phyloP scores from a whole-genome alignment of 2,797 vertebrate species.

The Coranthus polyacanthus region DNA sequence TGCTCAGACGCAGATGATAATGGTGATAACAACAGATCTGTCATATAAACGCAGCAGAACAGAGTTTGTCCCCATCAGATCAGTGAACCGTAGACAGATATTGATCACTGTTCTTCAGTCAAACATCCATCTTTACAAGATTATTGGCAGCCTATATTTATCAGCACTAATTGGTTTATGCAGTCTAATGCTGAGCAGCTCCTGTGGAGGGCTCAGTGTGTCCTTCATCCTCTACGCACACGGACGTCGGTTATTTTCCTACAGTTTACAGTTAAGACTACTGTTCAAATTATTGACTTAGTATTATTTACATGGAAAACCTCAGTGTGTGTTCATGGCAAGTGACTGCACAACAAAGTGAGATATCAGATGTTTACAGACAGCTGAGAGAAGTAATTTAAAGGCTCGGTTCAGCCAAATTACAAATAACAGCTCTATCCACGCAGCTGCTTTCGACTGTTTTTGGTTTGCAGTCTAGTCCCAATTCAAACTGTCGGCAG shows the following conservation, averaged over 20 bases:
- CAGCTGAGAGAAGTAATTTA: background rate
- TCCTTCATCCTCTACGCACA: conserved; percentile 7
- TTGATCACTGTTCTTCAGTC: conserved; percentile 32
- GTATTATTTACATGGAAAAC: background rate
- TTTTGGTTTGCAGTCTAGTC: too few relatives aligned
- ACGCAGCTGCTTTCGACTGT: background rate
- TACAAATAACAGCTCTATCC: too few relatives aligned
- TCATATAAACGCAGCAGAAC: background rate
- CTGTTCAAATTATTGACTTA: background rate
- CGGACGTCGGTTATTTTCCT: too few relatives aligned
- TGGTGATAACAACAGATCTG: background rate
- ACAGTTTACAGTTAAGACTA: background rate
- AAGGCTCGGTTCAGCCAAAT: background rate
- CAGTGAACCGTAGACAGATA: conserved; percentile 1
- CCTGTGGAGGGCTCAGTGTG: conserved; percentile 1
- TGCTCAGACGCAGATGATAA: too few relatives aligned
- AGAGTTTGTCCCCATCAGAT: background rate
- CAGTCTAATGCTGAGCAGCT: conserved; percentile 46
- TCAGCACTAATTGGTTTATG: conserved; percentile 74
- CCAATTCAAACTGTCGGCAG: too few relatives aligned
- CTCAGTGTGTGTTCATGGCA: conserved; percentile 17
- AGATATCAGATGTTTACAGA: conserved; percentile 11
- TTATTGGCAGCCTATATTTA: conserved; percentile 76
- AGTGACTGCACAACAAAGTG: background rate
- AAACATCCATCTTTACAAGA: conserved; percentile 51